Base-by-base conservation (phyloP, 2,888 invertebrate species). In the Hartigia nigra region DNA sequence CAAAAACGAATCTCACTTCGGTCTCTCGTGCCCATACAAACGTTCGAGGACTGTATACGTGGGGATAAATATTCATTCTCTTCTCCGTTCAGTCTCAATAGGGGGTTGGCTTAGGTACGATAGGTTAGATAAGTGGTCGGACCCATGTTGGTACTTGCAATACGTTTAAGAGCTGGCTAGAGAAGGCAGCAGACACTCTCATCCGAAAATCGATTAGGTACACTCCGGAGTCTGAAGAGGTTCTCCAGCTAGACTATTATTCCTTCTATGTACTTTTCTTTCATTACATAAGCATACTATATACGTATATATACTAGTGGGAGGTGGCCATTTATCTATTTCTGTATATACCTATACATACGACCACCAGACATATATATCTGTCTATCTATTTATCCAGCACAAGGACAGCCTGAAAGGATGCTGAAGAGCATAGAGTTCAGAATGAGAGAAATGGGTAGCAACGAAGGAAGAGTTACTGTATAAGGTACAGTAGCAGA, bases 381-480 rank as follows among this genome's bases (percentile, higher is more conserved):
- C 23, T 9, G 9, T 55, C 23, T 9, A 14, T 55, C 55, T 55
- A 9, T 55, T 14, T 23, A 55, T 55, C 23, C 55, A 55, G 55
- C 9, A 23, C 23, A 23, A 55, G 55, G 9, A 9, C 55, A 23
- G 55, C 55, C 55, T 55, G 55, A 9, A 23, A 55, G 55, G 14
- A 55, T 23, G 55, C 55, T 9, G 23, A 55, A 23, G 55, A 23
- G 55, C 55, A 55, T 9, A 23, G 55, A 55, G 55, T 55, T 55
- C 74, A 77, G 77, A 77, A 72, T 36, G 74, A 78, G 74, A 75
- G 69, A 69, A 69, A 72, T 72, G 70, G 74, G 31, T 74, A 79
- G 74, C 74, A 80, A 76, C 69, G 76, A 37, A 78, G 78, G 80
- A 79, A 77, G 78, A 78, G 55, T 23, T 9, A 23, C 55, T 55